Percentiles rank a stretch among this genome's conserved stretches.
Conservation (phyloP, 2,797 vertebrate species). For the Crocodylus rhombifer region DNA sequence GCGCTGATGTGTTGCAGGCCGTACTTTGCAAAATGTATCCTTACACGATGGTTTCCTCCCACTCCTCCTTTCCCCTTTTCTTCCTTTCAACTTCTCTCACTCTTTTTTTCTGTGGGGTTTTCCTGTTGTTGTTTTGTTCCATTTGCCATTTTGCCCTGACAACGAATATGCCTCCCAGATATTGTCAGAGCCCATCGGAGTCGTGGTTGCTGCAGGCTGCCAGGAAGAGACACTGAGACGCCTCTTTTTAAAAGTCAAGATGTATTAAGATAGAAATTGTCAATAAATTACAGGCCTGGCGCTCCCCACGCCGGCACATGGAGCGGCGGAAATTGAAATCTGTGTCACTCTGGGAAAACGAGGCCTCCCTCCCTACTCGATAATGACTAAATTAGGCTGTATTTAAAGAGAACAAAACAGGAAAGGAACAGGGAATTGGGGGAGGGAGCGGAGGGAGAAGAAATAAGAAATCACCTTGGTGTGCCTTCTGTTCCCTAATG, state of each 20-base stretch:
- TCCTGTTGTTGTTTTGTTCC: too few species aligned
- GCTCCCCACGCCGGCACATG: rapidly evolving
- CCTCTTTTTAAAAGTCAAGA: conserved; percentile 49
- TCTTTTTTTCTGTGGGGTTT: background rate
- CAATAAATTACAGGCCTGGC: conserved; percentile 20
- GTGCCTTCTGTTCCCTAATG: rapidly evolving
- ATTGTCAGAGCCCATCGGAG: background rate
- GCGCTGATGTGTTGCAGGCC: background rate
- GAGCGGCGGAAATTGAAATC: background rate
- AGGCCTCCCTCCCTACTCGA: background rate
- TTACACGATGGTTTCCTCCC: background rate
- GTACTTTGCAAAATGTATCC: background rate
- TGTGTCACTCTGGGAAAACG: background rate
- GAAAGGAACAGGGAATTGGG: rapidly evolving
- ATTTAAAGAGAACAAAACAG: background rate
- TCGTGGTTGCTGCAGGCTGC: background rate
- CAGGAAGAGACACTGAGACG: background rate
- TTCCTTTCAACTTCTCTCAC: background rate
- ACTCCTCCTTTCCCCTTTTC: background rate
- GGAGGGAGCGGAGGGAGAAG: background rate
- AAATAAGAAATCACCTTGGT: background rate
- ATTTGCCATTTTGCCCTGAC: conserved; percentile 25
- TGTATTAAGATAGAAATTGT: conserved; percentile 45
- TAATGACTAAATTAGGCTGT: background rate
- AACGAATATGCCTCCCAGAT: background rate